Evolutionary conservation across 2,888 invertebrate species (phyloP), one percentile per base, ranked within the genome.

Genomic region (Sepiola atlantica): DNA sequence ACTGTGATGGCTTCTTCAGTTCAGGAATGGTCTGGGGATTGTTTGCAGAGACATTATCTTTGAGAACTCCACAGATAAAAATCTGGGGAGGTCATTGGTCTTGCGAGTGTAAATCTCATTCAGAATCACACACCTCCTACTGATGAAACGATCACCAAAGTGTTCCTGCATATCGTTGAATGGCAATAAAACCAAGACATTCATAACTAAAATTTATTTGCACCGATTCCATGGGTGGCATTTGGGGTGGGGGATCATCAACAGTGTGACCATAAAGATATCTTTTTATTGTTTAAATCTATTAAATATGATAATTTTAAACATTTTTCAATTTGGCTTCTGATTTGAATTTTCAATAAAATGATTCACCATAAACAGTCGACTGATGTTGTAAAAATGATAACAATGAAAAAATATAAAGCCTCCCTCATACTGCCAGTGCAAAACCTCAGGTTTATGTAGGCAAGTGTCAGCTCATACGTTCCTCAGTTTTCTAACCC

Each of bases 231-330:
- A 45, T 45, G 45, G 45, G 8, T 45, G 45, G 45, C 45, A 45
- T 4, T 45, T 45, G 2, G 2, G 2, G 45, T 45, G 45, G 45
- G 45, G 4, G 45, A 8, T 45, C 61, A 61, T 3, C 77, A 77
- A n/a, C n/a, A 16, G n/a, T 77, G 12, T 32, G 16, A 32, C n/a
- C n/a, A n/a, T 32, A 32, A 21, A 77, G 28, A 77, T 77, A 16
- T 32, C n/a, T 16, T 77, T 77, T 77, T 10, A 16, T 77, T n/a
- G n/a, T 77, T 32, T n/a, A n/a, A n/a, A 14, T n/a, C n/a, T 77
- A 32, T 77, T 77, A 77, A 77, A 77, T 77, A 77, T 77, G n/a
- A n/a, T 77, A 77, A 77, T 77, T 77, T n/a, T n/a, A 77, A n/a
- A n/a, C 16, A 12, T n/a, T 77, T 77, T 14, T 77, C n/a, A 32